A percentile compares a stretch with the other conserved stretches of the same genome.
Evolutionary conservation across 1,140 invertebrate genomes (phyloP).

Genomic region (Hypothenemus hampei): DNA sequence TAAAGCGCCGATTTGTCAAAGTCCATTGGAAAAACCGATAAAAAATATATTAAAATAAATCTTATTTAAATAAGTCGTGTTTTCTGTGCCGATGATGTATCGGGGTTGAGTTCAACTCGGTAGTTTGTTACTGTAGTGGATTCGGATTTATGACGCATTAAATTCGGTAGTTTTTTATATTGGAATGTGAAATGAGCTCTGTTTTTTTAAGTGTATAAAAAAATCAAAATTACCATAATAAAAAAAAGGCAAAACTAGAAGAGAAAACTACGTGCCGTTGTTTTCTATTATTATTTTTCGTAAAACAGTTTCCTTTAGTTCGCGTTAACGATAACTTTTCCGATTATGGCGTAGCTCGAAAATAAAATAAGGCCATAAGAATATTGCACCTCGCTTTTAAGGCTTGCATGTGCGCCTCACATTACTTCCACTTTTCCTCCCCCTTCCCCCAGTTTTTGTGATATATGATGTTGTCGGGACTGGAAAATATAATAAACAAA

Average conservation of each 20-base stretch:
- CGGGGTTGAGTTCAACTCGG: slow-evolving; percentile 29
- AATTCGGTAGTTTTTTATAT: slow-evolving; percentile 20
- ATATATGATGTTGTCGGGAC: slow-evolving; percentile 33
- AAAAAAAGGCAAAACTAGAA: slow-evolving; percentile 13
- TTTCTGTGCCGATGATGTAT: slow-evolving; percentile 30
- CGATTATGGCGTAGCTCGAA: slow-evolving; percentile 31
- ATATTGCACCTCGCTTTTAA: slow-evolving; percentile 34
- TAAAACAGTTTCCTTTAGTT: slow-evolving; percentile 20
- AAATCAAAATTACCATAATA: slow-evolving; percentile 17
- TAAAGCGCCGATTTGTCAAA: slow-evolving; percentile 31
- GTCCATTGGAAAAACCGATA: slow-evolving; percentile 22
- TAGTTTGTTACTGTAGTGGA: slow-evolving; percentile 29
- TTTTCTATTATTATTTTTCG: slow-evolving; percentile 24
- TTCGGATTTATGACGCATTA: slow-evolving; percentile 26
- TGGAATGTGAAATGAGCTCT: no score
- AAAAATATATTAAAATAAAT: slow-evolving; percentile 34
- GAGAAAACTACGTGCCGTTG: slow-evolving; percentile 12
- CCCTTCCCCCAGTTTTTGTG: no score
- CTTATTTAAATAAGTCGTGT: slow-evolving; percentile 33
- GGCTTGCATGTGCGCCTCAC: slow-evolving; percentile 33
- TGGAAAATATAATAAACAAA: slow-evolving; percentile 36
- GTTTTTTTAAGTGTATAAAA: no score
- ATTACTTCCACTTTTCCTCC: slow-evolving; percentile 29
- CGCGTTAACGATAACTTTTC: slow-evolving; percentile 29
- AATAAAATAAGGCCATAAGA: slow-evolving; percentile 34